phyloP scores from a whole-genome alignment of 2,113 vertebrate genomes.

The Abramis brama region DNA sequence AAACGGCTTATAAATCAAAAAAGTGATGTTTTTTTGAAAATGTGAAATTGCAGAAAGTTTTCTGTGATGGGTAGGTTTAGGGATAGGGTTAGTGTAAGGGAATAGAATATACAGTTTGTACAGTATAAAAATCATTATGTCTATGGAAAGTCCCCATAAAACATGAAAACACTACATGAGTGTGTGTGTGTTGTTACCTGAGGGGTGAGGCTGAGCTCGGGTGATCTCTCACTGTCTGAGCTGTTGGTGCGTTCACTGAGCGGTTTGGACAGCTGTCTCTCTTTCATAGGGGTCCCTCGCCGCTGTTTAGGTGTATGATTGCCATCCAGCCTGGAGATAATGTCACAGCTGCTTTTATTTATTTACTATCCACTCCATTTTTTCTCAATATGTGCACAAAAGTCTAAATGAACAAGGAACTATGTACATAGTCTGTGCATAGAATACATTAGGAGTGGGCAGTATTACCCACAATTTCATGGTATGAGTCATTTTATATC shows the following conservation, averaged over 20 bases:
- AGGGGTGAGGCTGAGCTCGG: constrained; percentile 83
- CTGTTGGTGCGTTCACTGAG: constrained; percentile 88
- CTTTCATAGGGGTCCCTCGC: constrained; percentile 82
- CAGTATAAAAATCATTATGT: no score
- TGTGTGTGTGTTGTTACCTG: constrained; percentile 73
- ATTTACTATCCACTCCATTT: background rate
- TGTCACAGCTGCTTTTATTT: background rate
- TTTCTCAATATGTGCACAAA: background rate
- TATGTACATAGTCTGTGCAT: background rate
- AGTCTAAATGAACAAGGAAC: background rate
- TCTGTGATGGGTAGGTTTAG: no score
- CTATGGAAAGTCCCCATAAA: no score
- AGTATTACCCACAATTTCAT: background rate
- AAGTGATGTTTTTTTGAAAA: no score
- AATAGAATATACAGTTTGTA: no score
- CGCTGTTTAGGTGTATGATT: constrained; percentile 84
- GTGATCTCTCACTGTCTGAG: constrained; percentile 86
- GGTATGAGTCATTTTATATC: background rate
- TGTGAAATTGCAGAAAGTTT: no score
- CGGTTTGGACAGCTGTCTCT: constrained; percentile 86
- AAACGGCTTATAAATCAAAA: no score
- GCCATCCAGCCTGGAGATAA: constrained; percentile 76
- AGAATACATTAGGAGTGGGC: background rate
- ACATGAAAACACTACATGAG: no score
- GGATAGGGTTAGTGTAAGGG: no score